Percentiles rank a stretch among this genome's conserved stretches.
Conservation (phyloP, 2,113 vertebrate genomes). For the Theropithecus gelada region DNA sequence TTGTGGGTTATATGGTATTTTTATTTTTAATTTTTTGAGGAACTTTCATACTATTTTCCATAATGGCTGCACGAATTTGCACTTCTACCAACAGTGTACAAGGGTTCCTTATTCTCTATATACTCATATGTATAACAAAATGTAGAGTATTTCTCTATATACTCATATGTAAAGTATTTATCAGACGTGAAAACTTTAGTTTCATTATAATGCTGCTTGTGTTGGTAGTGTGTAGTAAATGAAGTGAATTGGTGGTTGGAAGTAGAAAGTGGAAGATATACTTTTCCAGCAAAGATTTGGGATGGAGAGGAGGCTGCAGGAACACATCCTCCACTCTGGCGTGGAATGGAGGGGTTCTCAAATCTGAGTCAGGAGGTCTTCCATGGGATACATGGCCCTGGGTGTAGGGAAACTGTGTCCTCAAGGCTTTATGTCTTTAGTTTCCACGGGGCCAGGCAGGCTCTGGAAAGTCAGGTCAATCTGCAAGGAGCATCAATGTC, state of each 20-base stretch:
- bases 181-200: neutral
- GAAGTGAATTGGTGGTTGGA: neutral
- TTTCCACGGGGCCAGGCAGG: neutral
- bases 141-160: too few relatives aligned
- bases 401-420: neutral
- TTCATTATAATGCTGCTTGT: neutral
- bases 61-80: neutral
- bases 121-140: neutral
- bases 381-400: rapidly evolving
- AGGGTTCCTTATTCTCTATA: neutral
- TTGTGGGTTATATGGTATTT: neutral
- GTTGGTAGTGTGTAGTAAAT: neutral
- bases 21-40: neutral
- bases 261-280: neutral
- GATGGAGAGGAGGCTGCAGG: neutral
- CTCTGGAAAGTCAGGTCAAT: neutral
- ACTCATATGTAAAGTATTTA: neutral
- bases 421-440: neutral
- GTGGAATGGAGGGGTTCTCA: neutral
- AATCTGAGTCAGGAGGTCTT: neutral
- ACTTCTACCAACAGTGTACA: neutral
- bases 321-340: neutral
- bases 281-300: neutral
- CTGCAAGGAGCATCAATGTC: neutral
- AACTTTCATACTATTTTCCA: neutral